phyloP scores from a whole-genome alignment of 2,797 vertebrate species.

The Numenius phaeopus region DNA sequence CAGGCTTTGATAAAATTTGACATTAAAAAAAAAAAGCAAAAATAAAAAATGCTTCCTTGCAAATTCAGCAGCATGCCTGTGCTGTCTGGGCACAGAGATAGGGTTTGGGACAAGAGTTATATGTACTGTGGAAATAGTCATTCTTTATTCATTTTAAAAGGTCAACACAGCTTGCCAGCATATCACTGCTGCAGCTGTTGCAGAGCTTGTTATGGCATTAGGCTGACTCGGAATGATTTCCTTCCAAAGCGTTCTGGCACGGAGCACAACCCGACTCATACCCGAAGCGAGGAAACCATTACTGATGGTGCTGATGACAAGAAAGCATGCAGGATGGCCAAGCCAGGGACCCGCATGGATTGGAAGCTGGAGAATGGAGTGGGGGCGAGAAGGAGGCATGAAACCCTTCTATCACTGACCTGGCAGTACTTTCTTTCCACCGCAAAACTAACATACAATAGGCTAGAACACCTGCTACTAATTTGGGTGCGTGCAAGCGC shows the following conservation, averaged over 20 bases:
- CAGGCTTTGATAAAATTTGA: constrained; percentile 41
- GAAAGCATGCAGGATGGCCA: constrained; percentile 3
- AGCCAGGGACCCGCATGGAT: background rate
- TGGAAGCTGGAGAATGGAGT: background rate
- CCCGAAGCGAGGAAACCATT: constrained; percentile 18
- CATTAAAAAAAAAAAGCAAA: constrained; percentile 7
- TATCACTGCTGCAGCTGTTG: constrained; percentile 71
- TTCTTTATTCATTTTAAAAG: constrained; percentile 71
- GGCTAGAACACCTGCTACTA: constrained; percentile 3
- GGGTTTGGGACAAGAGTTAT: constrained; percentile 61
- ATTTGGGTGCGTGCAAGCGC: constrained; percentile 26
- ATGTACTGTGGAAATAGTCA: constrained; percentile 60
- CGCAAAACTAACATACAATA: background rate
- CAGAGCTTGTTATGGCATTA: constrained; percentile 71
- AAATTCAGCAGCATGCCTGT: constrained; percentile 59
- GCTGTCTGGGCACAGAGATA: constrained; percentile 63
- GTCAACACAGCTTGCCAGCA: constrained; percentile 71
- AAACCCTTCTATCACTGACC: background rate
- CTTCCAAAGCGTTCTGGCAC: constrained; percentile 64
- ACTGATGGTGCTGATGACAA: constrained; percentile 35
- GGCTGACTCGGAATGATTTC: constrained; percentile 68
- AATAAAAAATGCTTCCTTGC: constrained; percentile 40
- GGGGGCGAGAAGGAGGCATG: background rate
- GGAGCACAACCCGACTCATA: constrained; percentile 13
- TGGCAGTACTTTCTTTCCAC: background rate